Evolutionary conservation across 30 jellyfish, hydroid and myxozoan genomes (phyloP), one percentile per base, ranked within the genome.

Genomic region (Cassiopea xamachana): DNA sequence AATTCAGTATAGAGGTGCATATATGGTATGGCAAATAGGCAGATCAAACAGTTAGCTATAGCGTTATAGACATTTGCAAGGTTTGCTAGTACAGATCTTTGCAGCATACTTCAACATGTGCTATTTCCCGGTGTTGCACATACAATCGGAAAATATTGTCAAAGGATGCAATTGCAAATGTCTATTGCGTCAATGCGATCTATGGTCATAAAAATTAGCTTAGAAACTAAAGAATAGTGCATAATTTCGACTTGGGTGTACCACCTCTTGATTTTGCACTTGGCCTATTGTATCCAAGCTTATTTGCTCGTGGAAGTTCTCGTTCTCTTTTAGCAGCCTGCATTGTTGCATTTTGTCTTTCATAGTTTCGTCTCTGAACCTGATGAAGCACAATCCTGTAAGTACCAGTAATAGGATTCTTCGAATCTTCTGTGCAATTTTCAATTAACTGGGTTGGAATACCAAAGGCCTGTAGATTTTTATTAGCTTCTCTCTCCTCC

Each of bases 381-480:
- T 94, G 98, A 60, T 94, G 96, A 59, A 94, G 80, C 14, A 90
- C 84, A 3, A 94, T 90, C n/a, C 98, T 94, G 72, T 86, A 94
- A 61, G 98, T 91, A 78, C 98, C 98, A 55, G 97, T 94, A 27
- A 94, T 86, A 18, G 80, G 91, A 61, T 79, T 90, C 75, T 90
- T 79, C 13, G 98, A 81, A 75, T 87, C 97, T 9, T 75, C 87
- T 0, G 95, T 77, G 43, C 94, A 73, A 49, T 78, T 87, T 48
- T 83, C 91, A 48, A 94, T 90, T 77, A 87, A 77, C 15, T 90
- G 93, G 2, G 86, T 68, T 1, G 98, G 93, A 75, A 94, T 82
- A 45, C 98, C 98, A 68, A 86, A 75, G n/a, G 46, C 70, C 14
- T 51, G 82, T 60, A 94, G 75, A 27, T 81, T 84, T 67, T 90